Evolutionary conservation across 2,888 invertebrate genomes (phyloP), one percentile per base, ranked within the genome.

Genomic region (Eumerus sabulonum): DNA sequence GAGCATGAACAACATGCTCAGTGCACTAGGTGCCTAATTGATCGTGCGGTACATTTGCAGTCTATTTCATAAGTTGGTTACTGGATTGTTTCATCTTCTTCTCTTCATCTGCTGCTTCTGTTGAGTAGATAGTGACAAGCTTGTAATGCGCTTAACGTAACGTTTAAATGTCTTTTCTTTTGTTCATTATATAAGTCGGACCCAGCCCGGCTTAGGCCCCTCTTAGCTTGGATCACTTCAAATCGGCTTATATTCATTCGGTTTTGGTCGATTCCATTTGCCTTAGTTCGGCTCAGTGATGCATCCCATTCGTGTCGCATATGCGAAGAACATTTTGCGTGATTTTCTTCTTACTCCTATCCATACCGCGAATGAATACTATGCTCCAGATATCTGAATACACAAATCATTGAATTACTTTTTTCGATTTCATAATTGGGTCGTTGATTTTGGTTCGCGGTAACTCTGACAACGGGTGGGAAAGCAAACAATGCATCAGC

Each of bases 11-110:
- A n/a, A n/a, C 35, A 12, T 35, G 14, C 7, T 16, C 50, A 16
- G n/a, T 1, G 11, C 27, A n/a, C 17, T n/a, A 18, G 56, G 38
- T 70, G 64, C 40, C 70, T 74, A 79, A 79, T 79, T 79, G 79
- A 70, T 63, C 79, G 74, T 79, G 74, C 68, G 48, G 42, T 45
- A 74, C 68, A 60, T 79, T 79, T 53, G 63, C 63, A 79, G 79
- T 74, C 79, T 79, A 64, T 74, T 79, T 79, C 68, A 48, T 79
- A 79, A 64, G 74, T 79, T 74, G 79, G 79, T 79, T 79, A 79
- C 64, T 74, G 45, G 70, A 54, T 48, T 77, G 27, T 27, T 27
- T 50, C 12, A 42, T 42, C 47, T 18, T 27, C 27, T 7, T 4
- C 27, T 27, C 27, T 27, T 63, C 60, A 18, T 51, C 40, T 13